These are phyloP conservation scores for Pocillopora damicornis DNA, from an alignment of 64 coral and sea anemone genomes.

Conservation along the genomic window DNA sequence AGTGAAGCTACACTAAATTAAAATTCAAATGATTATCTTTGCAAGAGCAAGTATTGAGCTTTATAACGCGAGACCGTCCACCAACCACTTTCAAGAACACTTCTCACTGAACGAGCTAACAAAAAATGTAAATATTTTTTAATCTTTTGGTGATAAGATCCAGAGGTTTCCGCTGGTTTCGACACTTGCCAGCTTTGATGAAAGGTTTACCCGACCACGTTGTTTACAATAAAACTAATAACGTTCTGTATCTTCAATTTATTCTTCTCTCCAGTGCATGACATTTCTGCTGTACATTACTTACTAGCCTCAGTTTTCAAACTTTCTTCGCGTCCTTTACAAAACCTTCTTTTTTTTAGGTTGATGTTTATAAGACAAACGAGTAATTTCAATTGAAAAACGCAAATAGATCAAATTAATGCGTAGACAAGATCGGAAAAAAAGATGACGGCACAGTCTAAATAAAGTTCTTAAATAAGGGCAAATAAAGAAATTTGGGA, in stretches of 20 bases:
- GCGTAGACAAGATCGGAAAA: constrained; percentile 8
- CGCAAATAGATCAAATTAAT: background rate
- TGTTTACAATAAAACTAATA: background rate
- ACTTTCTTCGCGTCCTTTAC: background rate
- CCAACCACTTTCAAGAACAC: too few relatives aligned
- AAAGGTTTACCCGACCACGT: background rate
- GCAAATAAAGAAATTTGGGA: constrained; percentile 18
- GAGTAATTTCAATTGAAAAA: background rate
- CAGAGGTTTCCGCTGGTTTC: background rate
- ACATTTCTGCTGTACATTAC: background rate
- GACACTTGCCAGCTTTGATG: background rate
- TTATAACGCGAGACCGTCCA: too few relatives aligned
- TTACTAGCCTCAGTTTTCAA: background rate
- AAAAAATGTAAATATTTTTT: too few relatives aligned
- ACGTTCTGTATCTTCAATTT: background rate
- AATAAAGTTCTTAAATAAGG: background rate
- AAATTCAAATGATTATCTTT: too few relatives aligned
- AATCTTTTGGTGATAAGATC: too few relatives aligned
- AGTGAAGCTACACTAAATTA: too few relatives aligned
- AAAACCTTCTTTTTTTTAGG: background rate
- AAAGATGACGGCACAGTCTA: background rate
- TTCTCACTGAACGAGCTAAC: too few relatives aligned
- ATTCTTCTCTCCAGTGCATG: background rate
- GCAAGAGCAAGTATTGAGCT: too few relatives aligned
- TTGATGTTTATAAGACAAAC: background rate